A percentile compares a stretch with the other conserved stretches of the same genome.
These are phyloP conservation scores for Carlito syrichta DNA, from an alignment of 2,113 vertebrate genomes.

Conservation along the genomic window DNA sequence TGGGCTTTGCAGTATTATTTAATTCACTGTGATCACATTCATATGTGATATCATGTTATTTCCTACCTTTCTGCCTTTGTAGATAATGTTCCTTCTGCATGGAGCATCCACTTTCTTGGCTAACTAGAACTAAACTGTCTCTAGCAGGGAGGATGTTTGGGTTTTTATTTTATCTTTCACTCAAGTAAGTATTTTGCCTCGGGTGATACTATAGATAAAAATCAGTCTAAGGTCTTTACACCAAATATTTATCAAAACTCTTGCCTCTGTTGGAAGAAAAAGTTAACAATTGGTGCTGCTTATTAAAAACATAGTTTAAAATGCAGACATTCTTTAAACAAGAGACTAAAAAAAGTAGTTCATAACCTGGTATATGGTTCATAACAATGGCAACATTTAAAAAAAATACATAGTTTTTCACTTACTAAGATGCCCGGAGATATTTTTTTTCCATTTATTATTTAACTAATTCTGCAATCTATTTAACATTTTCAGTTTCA, in stretches of 20 bases:
- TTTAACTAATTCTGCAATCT: conserved; percentile 72
- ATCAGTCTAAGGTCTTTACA: conserved; percentile 1
- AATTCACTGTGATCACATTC: background rate
- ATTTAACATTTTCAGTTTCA: conserved; percentile 73
- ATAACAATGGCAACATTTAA: conserved; percentile 9
- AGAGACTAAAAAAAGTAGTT: background rate
- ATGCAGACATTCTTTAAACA: background rate
- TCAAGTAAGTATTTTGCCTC: background rate
- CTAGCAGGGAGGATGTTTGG: background rate
- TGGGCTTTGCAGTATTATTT: background rate
- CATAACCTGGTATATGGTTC: background rate
- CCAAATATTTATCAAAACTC: background rate
- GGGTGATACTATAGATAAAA: conserved; percentile 29
- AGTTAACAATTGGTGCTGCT: background rate
- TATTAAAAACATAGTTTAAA: conserved; percentile 17
- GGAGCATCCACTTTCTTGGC: background rate
- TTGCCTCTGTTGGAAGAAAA: background rate
- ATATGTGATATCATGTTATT: background rate
- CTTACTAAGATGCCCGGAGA: conserved; percentile 62
- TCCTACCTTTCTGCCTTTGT: conserved; percentile 9
- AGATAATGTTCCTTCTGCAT: background rate
- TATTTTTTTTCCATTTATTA: conserved; percentile 73
- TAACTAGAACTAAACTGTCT: background rate
- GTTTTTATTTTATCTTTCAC: conserved; percentile 27
- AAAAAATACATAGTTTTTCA: conserved; percentile 45